Percentiles rank a stretch among this genome's conserved stretches.
Evolutionary conservation across 2,888 invertebrate genomes (phyloP).

Genomic region (Apoda limacodes): DNA sequence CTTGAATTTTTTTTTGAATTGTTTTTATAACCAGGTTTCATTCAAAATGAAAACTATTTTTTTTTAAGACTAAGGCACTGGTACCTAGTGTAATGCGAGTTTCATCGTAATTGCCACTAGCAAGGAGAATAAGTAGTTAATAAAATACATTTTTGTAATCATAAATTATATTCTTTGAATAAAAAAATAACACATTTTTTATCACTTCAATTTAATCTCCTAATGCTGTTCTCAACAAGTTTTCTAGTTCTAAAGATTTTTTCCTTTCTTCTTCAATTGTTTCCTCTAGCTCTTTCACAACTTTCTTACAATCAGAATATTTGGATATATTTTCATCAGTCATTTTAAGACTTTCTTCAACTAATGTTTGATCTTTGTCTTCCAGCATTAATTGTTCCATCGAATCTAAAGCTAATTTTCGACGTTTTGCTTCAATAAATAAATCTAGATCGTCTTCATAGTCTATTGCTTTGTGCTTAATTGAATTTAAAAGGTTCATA

Average conservation of each 20-base stretch:
- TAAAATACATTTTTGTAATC: neutral
- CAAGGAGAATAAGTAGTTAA: too few relatives aligned
- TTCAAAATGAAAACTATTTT: too few relatives aligned
- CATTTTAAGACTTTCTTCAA: constrained; percentile 42
- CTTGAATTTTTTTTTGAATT: too few relatives aligned
- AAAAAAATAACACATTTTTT: constrained; percentile 15
- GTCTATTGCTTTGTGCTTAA: constrained; percentile 47
- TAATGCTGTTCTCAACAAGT: constrained; percentile 54
- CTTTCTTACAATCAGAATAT: constrained; percentile 40
- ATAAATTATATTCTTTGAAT: neutral
- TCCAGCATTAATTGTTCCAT: constrained; percentile 50
- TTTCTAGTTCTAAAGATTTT: constrained; percentile 58
- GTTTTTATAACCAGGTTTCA: too few relatives aligned
- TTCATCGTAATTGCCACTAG: too few relatives aligned
- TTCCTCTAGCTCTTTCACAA: constrained; percentile 55
- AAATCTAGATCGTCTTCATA: constrained; percentile 47
- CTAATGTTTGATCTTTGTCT: constrained; percentile 46
- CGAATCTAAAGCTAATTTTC: constrained; percentile 47
- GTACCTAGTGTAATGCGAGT: too few relatives aligned
- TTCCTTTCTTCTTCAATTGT: constrained; percentile 54
- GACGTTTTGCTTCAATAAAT: constrained; percentile 46
- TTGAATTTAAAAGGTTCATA: constrained; percentile 31
- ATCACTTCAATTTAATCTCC: constrained; percentile 30
- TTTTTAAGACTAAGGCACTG: too few relatives aligned
- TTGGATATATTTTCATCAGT: constrained; percentile 40